phyloP scores from a whole-genome alignment of 2,113 vertebrate species.

The Rallus limicola region DNA sequence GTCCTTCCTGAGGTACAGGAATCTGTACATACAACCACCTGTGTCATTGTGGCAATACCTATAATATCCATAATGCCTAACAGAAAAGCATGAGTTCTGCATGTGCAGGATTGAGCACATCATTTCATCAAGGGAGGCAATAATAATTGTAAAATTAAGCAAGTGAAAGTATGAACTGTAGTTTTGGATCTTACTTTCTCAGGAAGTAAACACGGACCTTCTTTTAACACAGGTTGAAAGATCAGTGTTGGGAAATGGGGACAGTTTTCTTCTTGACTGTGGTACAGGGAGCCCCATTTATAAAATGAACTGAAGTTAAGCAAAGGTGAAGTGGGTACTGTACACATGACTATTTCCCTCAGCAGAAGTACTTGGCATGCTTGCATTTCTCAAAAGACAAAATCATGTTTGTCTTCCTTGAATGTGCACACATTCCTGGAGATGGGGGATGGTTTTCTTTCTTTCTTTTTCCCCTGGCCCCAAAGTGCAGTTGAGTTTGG shows the following conservation, averaged over 20 bases:
- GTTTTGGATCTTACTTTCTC: background rate
- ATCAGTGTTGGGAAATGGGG: background rate
- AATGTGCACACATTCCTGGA: conserved; percentile 59
- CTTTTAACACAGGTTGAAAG: conserved; percentile 1
- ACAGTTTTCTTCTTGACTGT: background rate
- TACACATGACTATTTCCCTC: conserved; percentile 20
- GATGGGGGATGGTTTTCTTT: conserved; percentile 52
- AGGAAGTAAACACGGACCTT: background rate
- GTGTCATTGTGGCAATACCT: background rate
- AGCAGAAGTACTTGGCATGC: conserved; percentile 53
- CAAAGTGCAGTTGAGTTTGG: conserved; percentile 19
- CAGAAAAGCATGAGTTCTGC: background rate
- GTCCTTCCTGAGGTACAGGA: background rate
- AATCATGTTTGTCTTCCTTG: conserved; percentile 69
- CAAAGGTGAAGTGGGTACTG: conserved; percentile 42
- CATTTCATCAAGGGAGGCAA: background rate
- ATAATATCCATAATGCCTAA: background rate
- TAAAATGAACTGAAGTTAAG: conserved; percentile 13
- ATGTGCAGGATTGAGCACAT: background rate
- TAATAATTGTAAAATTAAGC: background rate
- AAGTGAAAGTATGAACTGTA: background rate
- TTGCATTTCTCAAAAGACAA: conserved; percentile 64
- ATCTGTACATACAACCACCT: background rate
- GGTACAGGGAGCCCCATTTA: background rate
- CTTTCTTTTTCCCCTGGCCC: background rate